Base-by-base conservation (phyloP, 2,113 vertebrate species). In the Halichoeres trimaculatus region DNA sequence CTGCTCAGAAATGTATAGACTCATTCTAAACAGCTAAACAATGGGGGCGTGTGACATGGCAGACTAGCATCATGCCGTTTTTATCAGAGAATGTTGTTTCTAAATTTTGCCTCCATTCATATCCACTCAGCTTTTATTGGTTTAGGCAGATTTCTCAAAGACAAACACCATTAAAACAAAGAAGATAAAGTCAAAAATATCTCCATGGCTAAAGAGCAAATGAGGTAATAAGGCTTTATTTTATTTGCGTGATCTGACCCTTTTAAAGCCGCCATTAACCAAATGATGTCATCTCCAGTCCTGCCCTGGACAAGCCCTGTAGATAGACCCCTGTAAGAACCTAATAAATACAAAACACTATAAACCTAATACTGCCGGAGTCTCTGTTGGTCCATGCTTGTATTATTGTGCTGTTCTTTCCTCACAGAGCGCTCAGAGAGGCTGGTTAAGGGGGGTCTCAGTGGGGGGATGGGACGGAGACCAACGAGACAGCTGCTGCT, bases 401-500 rank as follows among this genome's bases (percentile, higher is more conserved):
- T 30, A 19, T 74, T 78, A 74, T 41, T 71, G 74, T n/a, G 53
- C 13, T 59, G 52, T 26, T 67, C 22, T 26, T 7, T 12, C 50
- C 36, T 63, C 38, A 13, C 9, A 53, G n/a, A 14, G 50, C 30
- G 17, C 36, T 23, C 10, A 72, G 30, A 20, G 17, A 34, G 43
- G 14, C 34, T 10, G 17, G 17, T 45, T 58, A 11, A 19, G 16
- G 34, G 52, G 61, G 35, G 62, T 36, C 40, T 7, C 14, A 9
- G 59, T 48, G 71, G 71, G 81, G 76, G 81, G 71, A 63, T 38
- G 80, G 76, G 80, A 55, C 22, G 3, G 36, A 38, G 14, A 24
- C 35, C 68, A 35, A 26, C 10, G 24, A 77, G 74, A 67, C 68
- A 74, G 76, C 81, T 63, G 81, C 81, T 71, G 61, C 76, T 76